Base-by-base conservation (phyloP, 2,888 invertebrate genomes). In the Gastracanthus pulcherrimus region DNA sequence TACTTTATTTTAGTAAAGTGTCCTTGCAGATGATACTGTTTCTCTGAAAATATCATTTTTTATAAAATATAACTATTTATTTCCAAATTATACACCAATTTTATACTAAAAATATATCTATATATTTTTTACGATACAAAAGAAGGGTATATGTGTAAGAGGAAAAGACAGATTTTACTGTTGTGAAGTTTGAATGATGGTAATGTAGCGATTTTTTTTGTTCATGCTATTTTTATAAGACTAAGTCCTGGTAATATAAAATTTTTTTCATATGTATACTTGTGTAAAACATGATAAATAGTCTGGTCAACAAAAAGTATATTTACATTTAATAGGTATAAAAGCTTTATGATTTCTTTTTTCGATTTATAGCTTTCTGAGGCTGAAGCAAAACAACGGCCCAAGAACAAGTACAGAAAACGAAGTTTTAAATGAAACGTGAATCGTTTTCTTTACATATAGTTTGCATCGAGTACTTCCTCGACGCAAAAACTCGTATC, bases 1-100 rank as follows among this genome's bases (percentile, higher is more conserved):
- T 38, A 55, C 3, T 76, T n/a, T 77, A n/a, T 34, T 51, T 51
- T 55, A n/a, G 55, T 41, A 71, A 78, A 78, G 72, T 66, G 51
- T 55, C 55, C 71, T 78, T 64, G 7, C 60, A 45, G 34, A 77
- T 36, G 23, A 48, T 34, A 62, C 29, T 34, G 6, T 13, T n/a
- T 62, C 29, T 31, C 34, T 62, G 7, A 62, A 34, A 55, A 41
- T 60, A 23, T 19, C n/a, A 62, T n/a, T 76, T 66, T 76, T 76
- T 51, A 55, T 6, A 51, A 45, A 62, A 29, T 26, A 26, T 19
- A 60, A 7, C 5, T 48, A 58, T n/a, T 69, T 66, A 60, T 69
- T 60, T 60, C 16, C 23, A 62, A 69, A 58, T 41, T 60, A 38
- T 64, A 26, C 26, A 72, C 16, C 31, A 58, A 58, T 67, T 76